Evolutionary conservation across 2,888 invertebrate species (phyloP), one percentile per base, ranked within the genome.

Genomic region (Limenitis camilla): DNA sequence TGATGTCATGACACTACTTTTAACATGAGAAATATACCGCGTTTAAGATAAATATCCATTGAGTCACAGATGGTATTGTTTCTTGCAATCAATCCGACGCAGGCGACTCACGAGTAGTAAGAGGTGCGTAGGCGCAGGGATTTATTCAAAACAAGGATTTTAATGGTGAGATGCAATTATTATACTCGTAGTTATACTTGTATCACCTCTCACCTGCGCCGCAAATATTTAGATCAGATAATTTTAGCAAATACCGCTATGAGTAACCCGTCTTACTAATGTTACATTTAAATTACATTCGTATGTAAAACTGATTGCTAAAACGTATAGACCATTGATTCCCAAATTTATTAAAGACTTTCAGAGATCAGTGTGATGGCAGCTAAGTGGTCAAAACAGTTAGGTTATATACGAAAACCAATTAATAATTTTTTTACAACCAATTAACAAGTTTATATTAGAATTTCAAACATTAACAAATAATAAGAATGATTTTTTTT

Each of bases 221-320:
- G 55, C 59, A 68, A 68, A 77, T 76, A 82, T 83, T 76, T 76
- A 71, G 82, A 73, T 73, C 76, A 71, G 74, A 76, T 82, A 82
- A 81, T 74, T 79, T 81, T 81, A 84, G 81, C 67, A 72, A 78
- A 81, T 76, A 76, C 69, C 72, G 61, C 64, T 72, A 71, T 81
- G 82, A 82, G 75, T 79, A 81, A 81, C 53, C 43, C 66, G 52
- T 61, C 62, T 65, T 67, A 65, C 66, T 67, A 67, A 62, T 53
- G 52, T 44, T 58, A 51, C 19, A 19, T 3, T 19, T 19, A 19
- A 19, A 19, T 19, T 19, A 19, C 19, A 50, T 58, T 59, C 56
- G 30, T 11, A 29, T 44, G 40, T 31, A 28, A 44, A 19, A 53
- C 27, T 33, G n/a, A n/a, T n/a, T n/a, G n/a, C n/a, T n/a, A n/a